A percentile compares a stretch with the other conserved stretches of the same genome.
Conservation (phyloP, 2,888 invertebrate species). For the Brachylomia viminalis region DNA sequence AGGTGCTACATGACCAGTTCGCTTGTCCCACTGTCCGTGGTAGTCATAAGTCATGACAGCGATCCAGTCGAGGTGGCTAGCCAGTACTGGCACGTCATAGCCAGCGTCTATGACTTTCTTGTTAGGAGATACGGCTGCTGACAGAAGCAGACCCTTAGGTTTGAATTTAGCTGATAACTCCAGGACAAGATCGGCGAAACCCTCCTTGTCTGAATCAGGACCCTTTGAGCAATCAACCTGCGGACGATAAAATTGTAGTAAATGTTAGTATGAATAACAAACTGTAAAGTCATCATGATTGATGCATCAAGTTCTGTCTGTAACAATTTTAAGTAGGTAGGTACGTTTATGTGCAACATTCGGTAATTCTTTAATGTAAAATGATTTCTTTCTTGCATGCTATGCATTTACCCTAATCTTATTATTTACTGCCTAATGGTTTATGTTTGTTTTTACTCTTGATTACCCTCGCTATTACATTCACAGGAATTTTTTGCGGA, state of each 20-base stretch:
- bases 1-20: slow-evolving; percentile 97
- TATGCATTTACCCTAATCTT: not conserved
- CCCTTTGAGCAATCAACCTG: slow-evolving; percentile 96
- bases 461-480: not conserved
- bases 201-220: slow-evolving; percentile 95
- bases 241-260: slow-evolving; percentile 50
- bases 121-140: slow-evolving; percentile 96
- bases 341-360: not conserved
- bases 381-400: not conserved
- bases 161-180: slow-evolving; percentile 93
- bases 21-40: slow-evolving; percentile 98
- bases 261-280: not conserved
- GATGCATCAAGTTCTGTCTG: not conserved
- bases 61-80: slow-evolving; percentile 96
- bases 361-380: not conserved
- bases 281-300: not conserved
- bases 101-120: slow-evolving; percentile 96
- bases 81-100: slow-evolving; percentile 95
- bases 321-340: not conserved
- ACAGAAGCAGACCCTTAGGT: slow-evolving; percentile 93
- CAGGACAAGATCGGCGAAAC: slow-evolving; percentile 93
- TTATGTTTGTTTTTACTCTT: not conserved
- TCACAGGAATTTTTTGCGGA: not conserved
- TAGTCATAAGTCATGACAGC: slow-evolving; percentile 98
- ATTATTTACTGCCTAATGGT: not conserved